These are phyloP conservation scores for Drosophila anomelani DNA, from an alignment of 2,888 invertebrate species.

Conservation along the genomic window DNA sequence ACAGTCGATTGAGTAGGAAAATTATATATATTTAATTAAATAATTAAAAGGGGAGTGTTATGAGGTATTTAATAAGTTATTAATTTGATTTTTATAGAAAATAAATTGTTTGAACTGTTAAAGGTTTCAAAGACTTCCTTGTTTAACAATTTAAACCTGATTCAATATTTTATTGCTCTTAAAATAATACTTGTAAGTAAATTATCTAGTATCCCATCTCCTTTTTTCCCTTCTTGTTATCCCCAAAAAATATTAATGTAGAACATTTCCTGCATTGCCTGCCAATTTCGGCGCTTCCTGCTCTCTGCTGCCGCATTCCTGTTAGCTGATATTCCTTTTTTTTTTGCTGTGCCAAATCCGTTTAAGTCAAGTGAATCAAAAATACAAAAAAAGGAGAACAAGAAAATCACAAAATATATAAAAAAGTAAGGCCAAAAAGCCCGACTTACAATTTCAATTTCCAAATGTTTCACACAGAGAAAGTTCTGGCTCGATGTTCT, in stretches of 20 bases:
- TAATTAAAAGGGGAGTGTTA: neutral
- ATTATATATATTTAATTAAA: conserved; percentile 6
- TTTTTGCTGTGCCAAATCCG: conserved; percentile 43
- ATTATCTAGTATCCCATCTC: neutral
- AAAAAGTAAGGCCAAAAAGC: conserved; percentile 29
- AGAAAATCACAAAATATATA: conserved; percentile 21
- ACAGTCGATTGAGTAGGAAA: neutral
- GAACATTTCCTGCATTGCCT: conserved; percentile 36
- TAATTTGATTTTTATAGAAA: neutral
- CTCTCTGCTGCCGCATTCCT: conserved; percentile 20
- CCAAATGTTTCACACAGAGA: conserved; percentile 47
- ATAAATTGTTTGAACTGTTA: neutral
- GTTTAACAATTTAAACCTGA: neutral
- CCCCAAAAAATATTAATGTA: conserved; percentile 23
- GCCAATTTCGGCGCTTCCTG: conserved; percentile 33
- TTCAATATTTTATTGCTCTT: too few relatives aligned
- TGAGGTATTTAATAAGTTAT: neutral
- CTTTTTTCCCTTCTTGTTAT: neutral
- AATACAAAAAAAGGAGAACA: neutral
- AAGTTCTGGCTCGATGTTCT: conserved; percentile 39
- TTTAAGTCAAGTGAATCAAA: conserved; percentile 59
- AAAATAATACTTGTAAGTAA: neutral
- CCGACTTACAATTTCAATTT: conserved; percentile 65
- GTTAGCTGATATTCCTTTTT: conserved; percentile 19
- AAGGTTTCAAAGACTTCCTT: neutral